Evolutionary conservation across 2,113 vertebrate genomes (phyloP).

Genomic region (Porphyrio hochstetteri): DNA sequence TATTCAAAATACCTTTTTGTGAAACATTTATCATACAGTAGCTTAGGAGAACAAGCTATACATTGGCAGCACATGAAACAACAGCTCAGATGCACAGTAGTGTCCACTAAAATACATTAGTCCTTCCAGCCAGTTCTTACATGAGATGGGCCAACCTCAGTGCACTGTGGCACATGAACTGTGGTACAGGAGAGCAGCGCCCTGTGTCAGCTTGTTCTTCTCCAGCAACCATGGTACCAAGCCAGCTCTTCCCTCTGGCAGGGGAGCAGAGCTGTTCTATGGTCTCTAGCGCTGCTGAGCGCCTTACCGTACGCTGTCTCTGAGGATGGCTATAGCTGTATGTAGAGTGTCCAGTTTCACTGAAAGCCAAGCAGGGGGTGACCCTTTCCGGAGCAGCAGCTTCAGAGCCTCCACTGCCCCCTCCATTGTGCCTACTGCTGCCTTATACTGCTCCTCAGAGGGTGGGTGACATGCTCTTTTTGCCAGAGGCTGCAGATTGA

Average conservation of each 20-base stretch:
- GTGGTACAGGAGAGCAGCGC: not conserved
- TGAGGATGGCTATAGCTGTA: conserved; percentile 61
- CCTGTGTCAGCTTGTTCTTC: not conserved
- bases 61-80: not conserved
- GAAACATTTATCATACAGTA: not conserved
- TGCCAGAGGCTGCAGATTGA: conserved; percentile 77
- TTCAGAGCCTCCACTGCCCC: conserved; percentile 80
- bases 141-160: not conserved
- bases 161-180: not conserved
- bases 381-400: conserved; percentile 55
- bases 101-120: not conserved
- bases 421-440: conserved; percentile 76
- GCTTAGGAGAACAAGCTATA: not conserved
- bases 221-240: not conserved
- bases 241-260: not conserved
- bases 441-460: conserved; percentile 80
- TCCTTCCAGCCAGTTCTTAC: not conserved
- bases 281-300: not conserved
- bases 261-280: not conserved
- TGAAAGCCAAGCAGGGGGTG: conserved; percentile 81
- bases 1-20: not conserved
- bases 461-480: conserved; percentile 80
- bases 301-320: not conserved
- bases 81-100: not conserved
- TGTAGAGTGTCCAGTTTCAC: conserved; percentile 79